phyloP scores from a whole-genome alignment of 2,113 vertebrate genomes.

The Aptenodytes forsteri region DNA sequence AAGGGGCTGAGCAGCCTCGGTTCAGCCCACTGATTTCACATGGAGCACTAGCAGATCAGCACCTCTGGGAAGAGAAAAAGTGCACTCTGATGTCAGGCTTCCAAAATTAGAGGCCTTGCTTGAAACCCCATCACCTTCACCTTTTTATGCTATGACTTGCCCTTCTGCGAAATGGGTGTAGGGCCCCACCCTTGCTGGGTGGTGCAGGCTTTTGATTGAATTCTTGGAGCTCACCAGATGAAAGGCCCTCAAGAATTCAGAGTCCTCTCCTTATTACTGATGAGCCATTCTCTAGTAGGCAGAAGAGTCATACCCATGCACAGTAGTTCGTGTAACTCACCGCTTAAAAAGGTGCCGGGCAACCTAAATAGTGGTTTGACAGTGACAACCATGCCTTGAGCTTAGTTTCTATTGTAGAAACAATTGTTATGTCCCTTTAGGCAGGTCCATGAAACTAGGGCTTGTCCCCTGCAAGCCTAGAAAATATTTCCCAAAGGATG shows the following conservation, averaged over 20 bases:
- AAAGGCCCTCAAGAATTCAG: not conserved
- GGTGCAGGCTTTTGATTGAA: conserved; percentile 2
- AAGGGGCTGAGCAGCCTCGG: not conserved
- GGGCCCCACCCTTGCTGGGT: conserved; percentile 26
- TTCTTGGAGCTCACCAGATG: conserved; percentile 26
- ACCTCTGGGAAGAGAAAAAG: not conserved
- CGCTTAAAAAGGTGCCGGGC: not conserved
- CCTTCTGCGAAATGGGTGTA: not conserved
- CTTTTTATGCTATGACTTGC: not conserved
- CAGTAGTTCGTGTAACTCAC: not conserved
- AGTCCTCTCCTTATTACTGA: not conserved
- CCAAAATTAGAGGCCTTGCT: conserved; percentile 4
- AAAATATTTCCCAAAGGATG: not conserved
- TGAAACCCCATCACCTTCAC: not conserved
- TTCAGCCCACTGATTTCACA: not conserved
- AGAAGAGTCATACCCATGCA: not conserved
- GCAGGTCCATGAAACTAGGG: not conserved
- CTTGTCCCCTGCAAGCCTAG: not conserved
- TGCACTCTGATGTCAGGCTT: not conserved
- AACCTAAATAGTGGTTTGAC: not conserved
- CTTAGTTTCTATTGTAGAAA: not conserved
- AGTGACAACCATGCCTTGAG: not conserved
- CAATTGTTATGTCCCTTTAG: not conserved
- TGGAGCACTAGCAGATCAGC: not conserved
- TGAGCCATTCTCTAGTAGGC: not conserved